phyloP scores from a whole-genome alignment of 1,140 invertebrate genomes.

The Galleria mellonella region DNA sequence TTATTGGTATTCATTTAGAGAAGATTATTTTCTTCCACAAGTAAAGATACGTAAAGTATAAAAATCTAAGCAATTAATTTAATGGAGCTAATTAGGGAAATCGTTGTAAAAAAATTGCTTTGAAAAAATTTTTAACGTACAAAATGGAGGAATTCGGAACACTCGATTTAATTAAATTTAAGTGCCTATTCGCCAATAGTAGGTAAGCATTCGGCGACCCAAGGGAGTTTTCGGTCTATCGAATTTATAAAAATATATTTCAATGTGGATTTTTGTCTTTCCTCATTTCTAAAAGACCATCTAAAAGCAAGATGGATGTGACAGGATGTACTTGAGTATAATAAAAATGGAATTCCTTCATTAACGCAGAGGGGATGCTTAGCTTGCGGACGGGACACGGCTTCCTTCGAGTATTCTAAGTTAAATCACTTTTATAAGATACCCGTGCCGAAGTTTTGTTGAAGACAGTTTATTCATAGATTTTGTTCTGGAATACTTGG shows the following conservation, averaged over 20 bases:
- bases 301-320: conserved; percentile 31
- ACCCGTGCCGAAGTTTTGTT: conserved; percentile 9
- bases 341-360: conserved; percentile 47
- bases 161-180: not conserved
- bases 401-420: conserved; percentile 19
- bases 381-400: conserved; percentile 4
- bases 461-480: not conserved
- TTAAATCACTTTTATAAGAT: conserved; percentile 27
- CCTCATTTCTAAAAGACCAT: conserved; percentile 5
- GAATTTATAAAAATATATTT: not conserved
- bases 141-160: not conserved
- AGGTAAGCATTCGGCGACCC: not conserved
- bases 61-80: too few species aligned
- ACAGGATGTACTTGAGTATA: conserved; percentile 26
- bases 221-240: not conserved
- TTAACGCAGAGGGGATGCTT: conserved; percentile 30
- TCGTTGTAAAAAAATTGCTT: too few species aligned
- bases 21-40: too few species aligned
- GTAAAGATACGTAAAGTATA: too few species aligned
- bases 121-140: too few species aligned
- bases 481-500: too few species aligned
- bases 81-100: too few species aligned
- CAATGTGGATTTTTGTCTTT: conserved; percentile 1
- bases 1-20: too few species aligned
- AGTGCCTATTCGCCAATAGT: not conserved